These are phyloP conservation scores for Stichopus horrens DNA, from an alignment of 53 echinoderm and acorn worm species.

Conservation along the genomic window DNA sequence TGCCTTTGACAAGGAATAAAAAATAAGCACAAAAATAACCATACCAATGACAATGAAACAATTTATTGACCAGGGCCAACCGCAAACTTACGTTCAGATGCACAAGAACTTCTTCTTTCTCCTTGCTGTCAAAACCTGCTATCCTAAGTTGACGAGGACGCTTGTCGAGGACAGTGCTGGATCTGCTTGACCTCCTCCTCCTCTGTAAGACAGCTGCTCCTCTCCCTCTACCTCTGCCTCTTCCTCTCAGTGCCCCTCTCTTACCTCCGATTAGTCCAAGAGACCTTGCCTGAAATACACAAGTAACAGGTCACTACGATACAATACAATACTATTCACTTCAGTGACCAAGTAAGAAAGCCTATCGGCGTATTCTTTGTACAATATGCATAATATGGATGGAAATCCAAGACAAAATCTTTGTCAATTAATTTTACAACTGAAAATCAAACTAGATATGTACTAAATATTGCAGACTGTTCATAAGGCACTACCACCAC, in stretches of 20 bases:
- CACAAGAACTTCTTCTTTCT: slow-evolving; percentile 87
- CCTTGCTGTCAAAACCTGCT: slow-evolving; percentile 70
- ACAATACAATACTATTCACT: too few species aligned
- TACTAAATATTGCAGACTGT: too few species aligned
- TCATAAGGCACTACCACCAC: too few species aligned
- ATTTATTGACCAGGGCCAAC: background rate
- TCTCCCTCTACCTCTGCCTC: slow-evolving; percentile 65
- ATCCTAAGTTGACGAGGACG: slow-evolving; percentile 75
- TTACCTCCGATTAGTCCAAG: slow-evolving; percentile 63
- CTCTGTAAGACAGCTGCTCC: slow-evolving; percentile 56
- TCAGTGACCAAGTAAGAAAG: too few species aligned
- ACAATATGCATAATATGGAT: too few species aligned
- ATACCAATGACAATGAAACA: background rate
- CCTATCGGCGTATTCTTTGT: too few species aligned
- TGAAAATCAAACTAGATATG: too few species aligned
- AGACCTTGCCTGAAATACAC: slow-evolving; percentile 55
- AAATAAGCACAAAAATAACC: background rate
- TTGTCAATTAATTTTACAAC: too few species aligned
- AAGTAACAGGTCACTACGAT: too few species aligned
- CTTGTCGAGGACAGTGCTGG: slow-evolving; percentile 82
- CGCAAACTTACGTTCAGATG: slow-evolving; percentile 81
- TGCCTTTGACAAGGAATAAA: background rate
- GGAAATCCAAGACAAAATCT: too few species aligned
- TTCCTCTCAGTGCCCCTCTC: slow-evolving; percentile 56
- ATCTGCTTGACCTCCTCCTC: slow-evolving; percentile 67